phyloP scores from a whole-genome alignment of 1,140 invertebrate species.

The Phthorimaea operculella region DNA sequence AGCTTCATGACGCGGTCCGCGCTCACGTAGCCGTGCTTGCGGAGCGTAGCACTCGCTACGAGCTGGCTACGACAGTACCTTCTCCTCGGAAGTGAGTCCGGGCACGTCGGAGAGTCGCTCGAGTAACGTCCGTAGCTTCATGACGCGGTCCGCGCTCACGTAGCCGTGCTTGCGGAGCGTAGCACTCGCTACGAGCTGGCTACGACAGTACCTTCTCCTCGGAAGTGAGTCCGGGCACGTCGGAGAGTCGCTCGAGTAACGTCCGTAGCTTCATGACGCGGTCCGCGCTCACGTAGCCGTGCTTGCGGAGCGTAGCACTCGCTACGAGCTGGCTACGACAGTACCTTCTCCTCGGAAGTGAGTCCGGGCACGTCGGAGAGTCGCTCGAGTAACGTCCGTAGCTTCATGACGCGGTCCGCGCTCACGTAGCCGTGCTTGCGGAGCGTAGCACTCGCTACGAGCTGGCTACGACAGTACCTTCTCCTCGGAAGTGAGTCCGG shows the following conservation, averaged over 20 bases:
- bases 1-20: conserved; percentile 97
- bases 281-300: conserved; percentile 91
- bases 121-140: conserved; percentile 90
- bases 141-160: conserved; percentile 94
- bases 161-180: conserved; percentile 89
- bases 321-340: not conserved
- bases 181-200: too few species aligned
- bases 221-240: conserved; percentile 87
- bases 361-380: conserved; percentile 90
- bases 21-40: conserved; percentile 89
- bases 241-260: conserved; percentile 87
- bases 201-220: conserved; percentile 93
- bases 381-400: conserved; percentile 87
- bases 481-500: conserved; percentile 90
- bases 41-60: too few species aligned
- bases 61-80: too few species aligned
- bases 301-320: conserved; percentile 75
- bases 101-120: conserved; percentile 90
- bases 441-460: conserved; percentile 63
- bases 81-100: conserved; percentile 92
- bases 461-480: conserved; percentile 69
- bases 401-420: conserved; percentile 95
- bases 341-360: conserved; percentile 90
- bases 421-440: conserved; percentile 89
- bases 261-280: conserved; percentile 95